These are phyloP conservation scores for Tuberolachnus salignus DNA, from an alignment of 2,888 invertebrate genomes.

Conservation along the genomic window DNA sequence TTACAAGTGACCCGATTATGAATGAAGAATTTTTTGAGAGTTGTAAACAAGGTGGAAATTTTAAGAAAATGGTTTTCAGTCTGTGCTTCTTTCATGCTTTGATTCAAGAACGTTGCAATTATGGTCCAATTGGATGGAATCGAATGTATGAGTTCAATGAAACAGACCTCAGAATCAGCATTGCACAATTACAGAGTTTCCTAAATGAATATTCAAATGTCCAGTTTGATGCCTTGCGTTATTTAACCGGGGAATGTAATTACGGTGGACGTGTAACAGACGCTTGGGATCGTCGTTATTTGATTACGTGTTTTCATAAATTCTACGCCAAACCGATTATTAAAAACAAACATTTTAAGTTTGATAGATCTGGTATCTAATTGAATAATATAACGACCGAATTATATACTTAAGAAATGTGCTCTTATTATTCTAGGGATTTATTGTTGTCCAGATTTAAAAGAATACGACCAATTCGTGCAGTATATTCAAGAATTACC, in stretches of 20 bases:
- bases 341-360: constrained; percentile 29
- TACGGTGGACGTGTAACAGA: constrained; percentile 88
- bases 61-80: constrained; percentile 79
- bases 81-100: constrained; percentile 88
- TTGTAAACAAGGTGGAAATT: constrained; percentile 79
- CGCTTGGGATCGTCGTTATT: constrained; percentile 80
- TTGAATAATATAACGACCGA: not conserved
- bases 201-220: constrained; percentile 78
- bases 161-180: constrained; percentile 83
- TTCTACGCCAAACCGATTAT: constrained; percentile 21
- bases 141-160: constrained; percentile 85
- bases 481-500: constrained; percentile 65
- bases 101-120: constrained; percentile 79
- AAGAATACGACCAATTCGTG: constrained; percentile 28
- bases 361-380: constrained; percentile 35
- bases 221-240: constrained; percentile 83
- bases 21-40: constrained; percentile 79
- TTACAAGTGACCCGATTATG: constrained; percentile 78
- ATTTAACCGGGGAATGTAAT: constrained; percentile 89
- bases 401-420: not conserved
- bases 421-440: constrained; percentile 1
- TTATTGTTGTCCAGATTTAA: constrained; percentile 39
- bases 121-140: constrained; percentile 86
- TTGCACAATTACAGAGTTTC: constrained; percentile 81
- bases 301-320: constrained; percentile 66